Conservation (phyloP, 2,888 invertebrate species). For the Conchocele bisecta region DNA sequence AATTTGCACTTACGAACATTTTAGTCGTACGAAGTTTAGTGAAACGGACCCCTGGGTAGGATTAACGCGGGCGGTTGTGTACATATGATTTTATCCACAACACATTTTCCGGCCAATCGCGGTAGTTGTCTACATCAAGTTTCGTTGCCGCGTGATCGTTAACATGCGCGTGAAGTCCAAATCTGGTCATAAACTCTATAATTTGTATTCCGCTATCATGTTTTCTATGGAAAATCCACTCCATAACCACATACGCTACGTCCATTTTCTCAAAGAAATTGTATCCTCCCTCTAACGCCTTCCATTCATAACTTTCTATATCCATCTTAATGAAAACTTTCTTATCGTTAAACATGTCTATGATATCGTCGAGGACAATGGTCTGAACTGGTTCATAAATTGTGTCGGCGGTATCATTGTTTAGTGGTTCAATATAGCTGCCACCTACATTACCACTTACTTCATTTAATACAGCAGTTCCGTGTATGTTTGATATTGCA, state of each 20-base stretch:
- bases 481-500: slow-evolving; percentile 63
- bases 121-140: slow-evolving; percentile 50
- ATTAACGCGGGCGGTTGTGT: no score
- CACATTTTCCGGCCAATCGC: slow-evolving; percentile 72
- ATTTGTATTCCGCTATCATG: slow-evolving; percentile 57
- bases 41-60: no score
- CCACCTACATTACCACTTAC: slow-evolving; percentile 67
- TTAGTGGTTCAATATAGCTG: slow-evolving; percentile 50
- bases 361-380: slow-evolving; percentile 66
- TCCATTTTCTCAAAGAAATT: slow-evolving; percentile 66
- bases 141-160: slow-evolving; percentile 49
- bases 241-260: slow-evolving; percentile 69
- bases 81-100: slow-evolving; percentile 73
- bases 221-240: slow-evolving; percentile 68
- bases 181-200: slow-evolving; percentile 55
- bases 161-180: slow-evolving; percentile 64
- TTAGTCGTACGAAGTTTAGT: no score
- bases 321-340: slow-evolving; percentile 73
- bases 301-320: slow-evolving; percentile 70
- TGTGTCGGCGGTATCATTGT: neutral
- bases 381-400: slow-evolving; percentile 39
- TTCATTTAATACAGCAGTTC: slow-evolving; percentile 56
- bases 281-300: slow-evolving; percentile 58
- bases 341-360: slow-evolving; percentile 47
- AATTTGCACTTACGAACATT: no score